Evolutionary conservation across 2,113 vertebrate genomes (phyloP).

Genomic region (Carassius gibelio): DNA sequence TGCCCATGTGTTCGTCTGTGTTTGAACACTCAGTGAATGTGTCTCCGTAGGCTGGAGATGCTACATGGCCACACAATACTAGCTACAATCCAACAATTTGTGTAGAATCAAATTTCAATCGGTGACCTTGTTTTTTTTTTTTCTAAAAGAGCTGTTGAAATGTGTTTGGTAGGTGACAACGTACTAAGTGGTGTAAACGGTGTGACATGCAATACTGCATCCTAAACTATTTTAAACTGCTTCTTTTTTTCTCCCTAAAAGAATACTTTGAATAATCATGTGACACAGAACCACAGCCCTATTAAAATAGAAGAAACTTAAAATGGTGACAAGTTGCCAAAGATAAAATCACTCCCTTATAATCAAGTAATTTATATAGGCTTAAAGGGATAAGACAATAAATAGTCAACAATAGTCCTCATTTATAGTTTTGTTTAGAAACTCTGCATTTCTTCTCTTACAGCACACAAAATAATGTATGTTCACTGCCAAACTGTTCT

Average conservation of each 20-base stretch:
- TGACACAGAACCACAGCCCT: not conserved
- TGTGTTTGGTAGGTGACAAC: not conserved
- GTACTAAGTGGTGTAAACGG: not conserved
- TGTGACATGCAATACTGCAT: not conserved
- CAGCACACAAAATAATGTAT: no score
- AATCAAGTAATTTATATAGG: not conserved
- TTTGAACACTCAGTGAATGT: not conserved
- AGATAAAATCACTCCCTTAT: not conserved
- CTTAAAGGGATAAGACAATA: not conserved
- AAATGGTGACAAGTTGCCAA: no score
- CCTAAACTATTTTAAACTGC: not conserved
- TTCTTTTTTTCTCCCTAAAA: not conserved
- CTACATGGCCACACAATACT: not conserved
- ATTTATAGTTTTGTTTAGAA: no score
- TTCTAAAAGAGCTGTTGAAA: not conserved
- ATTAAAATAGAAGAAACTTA: not conserved
- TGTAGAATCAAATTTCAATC: not conserved
- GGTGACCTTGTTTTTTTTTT: not conserved
- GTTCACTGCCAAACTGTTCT: no score
- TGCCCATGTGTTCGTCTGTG: conserved; percentile 18
- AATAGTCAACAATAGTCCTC: no score
- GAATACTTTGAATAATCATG: not conserved
- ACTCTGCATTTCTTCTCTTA: no score
- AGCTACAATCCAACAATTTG: not conserved
- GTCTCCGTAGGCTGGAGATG: not conserved